Conservation (phyloP, 2,113 vertebrate genomes). For the Ardeotis arabs region DNA sequence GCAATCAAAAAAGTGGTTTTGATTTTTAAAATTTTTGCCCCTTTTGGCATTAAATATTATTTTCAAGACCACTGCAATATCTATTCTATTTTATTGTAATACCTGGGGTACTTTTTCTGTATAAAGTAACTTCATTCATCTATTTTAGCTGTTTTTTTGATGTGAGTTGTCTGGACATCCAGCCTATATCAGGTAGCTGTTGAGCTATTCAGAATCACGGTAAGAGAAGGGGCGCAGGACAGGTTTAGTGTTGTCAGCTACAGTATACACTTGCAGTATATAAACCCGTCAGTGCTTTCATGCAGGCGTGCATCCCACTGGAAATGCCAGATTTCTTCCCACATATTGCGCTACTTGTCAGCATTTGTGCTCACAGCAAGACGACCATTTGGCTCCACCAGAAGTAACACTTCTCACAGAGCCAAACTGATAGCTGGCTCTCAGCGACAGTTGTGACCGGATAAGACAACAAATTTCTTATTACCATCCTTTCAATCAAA, state of each 20-base stretch:
- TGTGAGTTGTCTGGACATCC: neutral
- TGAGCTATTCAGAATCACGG: neutral
- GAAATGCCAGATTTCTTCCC: neutral
- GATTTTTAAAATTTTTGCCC: neutral
- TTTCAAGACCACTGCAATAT: neutral
- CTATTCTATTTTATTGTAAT: neutral
- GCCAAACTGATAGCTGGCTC: neutral
- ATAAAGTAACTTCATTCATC: neutral
- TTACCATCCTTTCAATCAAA: neutral
- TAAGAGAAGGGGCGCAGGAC: rapidly evolving
- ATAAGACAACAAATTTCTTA: slow-evolving; percentile 1
- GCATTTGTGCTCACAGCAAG: slow-evolving; percentile 44
- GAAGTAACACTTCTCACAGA: neutral
- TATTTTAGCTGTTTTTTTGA: neutral
- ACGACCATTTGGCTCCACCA: neutral
- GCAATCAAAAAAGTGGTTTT: neutral
- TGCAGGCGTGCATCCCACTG: neutral
- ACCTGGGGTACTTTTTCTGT: neutral
- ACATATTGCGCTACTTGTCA: neutral
- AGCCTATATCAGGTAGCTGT: neutral
- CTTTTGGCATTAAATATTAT: neutral
- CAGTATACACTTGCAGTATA: neutral
- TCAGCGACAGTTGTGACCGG: neutral
- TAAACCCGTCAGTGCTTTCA: neutral
- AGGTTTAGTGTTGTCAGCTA: neutral